A percentile compares a stretch with the other conserved stretches of the same genome.
Conservation (phyloP, 2,888 invertebrate genomes). For the Neria commutata region DNA sequence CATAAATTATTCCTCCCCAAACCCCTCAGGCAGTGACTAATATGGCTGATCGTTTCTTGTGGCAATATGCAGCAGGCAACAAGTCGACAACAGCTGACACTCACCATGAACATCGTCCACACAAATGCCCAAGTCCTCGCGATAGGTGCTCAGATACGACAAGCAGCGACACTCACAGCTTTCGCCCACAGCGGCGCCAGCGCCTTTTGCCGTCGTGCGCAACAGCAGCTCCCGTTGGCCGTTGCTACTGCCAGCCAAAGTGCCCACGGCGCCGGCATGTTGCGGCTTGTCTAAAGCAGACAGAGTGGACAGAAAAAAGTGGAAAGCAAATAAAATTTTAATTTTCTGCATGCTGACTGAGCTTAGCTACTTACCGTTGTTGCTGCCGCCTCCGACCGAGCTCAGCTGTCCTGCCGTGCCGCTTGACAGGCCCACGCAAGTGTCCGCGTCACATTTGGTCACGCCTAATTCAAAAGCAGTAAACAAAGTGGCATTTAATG, state of each 20-base stretch:
- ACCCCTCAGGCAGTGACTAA: too few relatives aligned
- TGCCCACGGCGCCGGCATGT: slow-evolving; percentile 33
- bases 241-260: slow-evolving; percentile 32
- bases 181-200: slow-evolving; percentile 29
- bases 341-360: slow-evolving; percentile 4
- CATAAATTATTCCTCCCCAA: too few relatives aligned
- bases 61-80: too few relatives aligned
- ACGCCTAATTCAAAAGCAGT: slow-evolving; percentile 41
- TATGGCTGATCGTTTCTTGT: too few relatives aligned
- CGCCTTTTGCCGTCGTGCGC: slow-evolving; percentile 36
- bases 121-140: slow-evolving; percentile 84
- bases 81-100: too few relatives aligned
- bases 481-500: slow-evolving; percentile 1
- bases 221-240: slow-evolving; percentile 44
- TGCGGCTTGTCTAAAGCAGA: slow-evolving; percentile 27
- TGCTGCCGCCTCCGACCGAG: slow-evolving; percentile 38
- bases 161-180: slow-evolving; percentile 80
- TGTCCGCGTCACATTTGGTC: slow-evolving; percentile 58
- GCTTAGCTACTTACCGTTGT: slow-evolving; percentile 51
- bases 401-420: slow-evolving; percentile 58
- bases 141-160: slow-evolving; percentile 75
- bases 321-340: neutral
- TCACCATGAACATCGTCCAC: slow-evolving; percentile 86
- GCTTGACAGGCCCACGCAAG: slow-evolving; percentile 62
- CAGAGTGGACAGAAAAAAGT: too few relatives aligned